phyloP scores from a whole-genome alignment of 2,113 vertebrate genomes.

The Thamnaconus septentrionalis region DNA sequence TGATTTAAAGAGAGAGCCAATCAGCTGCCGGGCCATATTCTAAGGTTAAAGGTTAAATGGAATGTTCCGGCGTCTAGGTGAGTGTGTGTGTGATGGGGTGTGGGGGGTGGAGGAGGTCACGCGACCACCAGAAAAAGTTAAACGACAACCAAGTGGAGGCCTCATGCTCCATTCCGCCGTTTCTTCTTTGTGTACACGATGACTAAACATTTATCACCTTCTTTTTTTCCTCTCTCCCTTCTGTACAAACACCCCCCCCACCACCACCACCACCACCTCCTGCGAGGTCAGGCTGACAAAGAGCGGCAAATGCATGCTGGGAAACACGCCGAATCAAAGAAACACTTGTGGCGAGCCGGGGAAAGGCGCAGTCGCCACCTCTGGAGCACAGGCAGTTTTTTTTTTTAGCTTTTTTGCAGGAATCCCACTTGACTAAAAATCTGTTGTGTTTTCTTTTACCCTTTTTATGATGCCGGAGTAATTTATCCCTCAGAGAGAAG shows the following conservation, averaged over 20 bases:
- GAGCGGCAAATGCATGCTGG: slow-evolving; percentile 13
- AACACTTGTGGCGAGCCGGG: slow-evolving; percentile 32
- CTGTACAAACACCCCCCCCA: too few species aligned
- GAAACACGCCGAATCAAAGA: slow-evolving; percentile 45
- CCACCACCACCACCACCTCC: not conserved
- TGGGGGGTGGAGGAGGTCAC: too few species aligned
- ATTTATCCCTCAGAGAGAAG: slow-evolving; percentile 88
- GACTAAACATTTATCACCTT: too few species aligned
- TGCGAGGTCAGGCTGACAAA: slow-evolving; percentile 23
- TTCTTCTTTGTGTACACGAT: too few species aligned
- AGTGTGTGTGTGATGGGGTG: too few species aligned
- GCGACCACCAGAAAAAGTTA: too few species aligned
- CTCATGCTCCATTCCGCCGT: too few species aligned
- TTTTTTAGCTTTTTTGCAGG: slow-evolving; percentile 12
- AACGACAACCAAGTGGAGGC: too few species aligned
- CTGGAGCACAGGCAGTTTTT: slow-evolving; percentile 53
- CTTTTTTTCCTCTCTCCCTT: too few species aligned
- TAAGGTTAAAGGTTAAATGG: not conserved
- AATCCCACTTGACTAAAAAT: slow-evolving; percentile 67
- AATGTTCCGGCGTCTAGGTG: too few species aligned
- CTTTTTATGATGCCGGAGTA: slow-evolving; percentile 86
- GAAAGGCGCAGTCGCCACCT: slow-evolving; percentile 41
- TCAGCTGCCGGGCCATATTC: not conserved
- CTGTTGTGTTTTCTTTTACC: slow-evolving; percentile 34
- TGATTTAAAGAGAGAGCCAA: slow-evolving; percentile 3